Percentiles rank a stretch among this genome's conserved stretches.
Evolutionary conservation across 2,888 invertebrate genomes (phyloP).

Genomic region (Chalcis sispes): DNA sequence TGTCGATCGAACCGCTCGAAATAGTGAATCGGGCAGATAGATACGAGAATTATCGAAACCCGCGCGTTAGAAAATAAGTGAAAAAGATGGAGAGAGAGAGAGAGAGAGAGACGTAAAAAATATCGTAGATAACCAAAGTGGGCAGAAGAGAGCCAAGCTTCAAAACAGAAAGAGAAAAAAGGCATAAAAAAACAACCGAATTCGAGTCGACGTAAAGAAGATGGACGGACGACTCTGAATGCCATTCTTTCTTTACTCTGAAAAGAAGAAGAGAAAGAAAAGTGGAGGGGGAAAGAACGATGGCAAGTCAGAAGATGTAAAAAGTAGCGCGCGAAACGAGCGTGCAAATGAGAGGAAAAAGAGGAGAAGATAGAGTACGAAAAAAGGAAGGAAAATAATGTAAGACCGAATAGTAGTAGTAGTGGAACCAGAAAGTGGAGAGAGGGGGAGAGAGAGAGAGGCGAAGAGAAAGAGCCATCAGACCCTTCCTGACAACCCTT

Average conservation of each 20-base stretch:
- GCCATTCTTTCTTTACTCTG: too few relatives aligned
- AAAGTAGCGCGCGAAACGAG: too few relatives aligned
- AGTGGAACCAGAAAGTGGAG: too few relatives aligned
- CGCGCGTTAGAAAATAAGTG: background rate
- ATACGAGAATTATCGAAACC: background rate
- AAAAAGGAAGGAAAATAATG: slow-evolving; percentile 11
- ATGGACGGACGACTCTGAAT: background rate
- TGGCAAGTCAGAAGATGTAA: too few relatives aligned
- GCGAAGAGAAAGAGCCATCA: too few relatives aligned
- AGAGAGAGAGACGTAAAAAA: background rate
- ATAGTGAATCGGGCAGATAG: slow-evolving; percentile 33
- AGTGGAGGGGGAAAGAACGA: background rate
- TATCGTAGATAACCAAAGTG: background rate
- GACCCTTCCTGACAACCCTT: too few relatives aligned
- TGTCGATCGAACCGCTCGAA: background rate
- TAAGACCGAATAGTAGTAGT: too few relatives aligned
- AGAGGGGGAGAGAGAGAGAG: too few relatives aligned
- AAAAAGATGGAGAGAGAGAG: background rate
- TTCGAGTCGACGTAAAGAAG: background rate
- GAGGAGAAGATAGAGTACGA: slow-evolving; percentile 12
- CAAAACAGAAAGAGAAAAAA: background rate
- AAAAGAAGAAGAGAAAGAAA: slow-evolving; percentile 1
- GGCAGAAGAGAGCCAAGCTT: background rate
- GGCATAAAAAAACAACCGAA: background rate
- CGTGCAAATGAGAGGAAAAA: slow-evolving; percentile 49